Evolutionary conservation across 2,113 vertebrate genomes (phyloP).

Genomic region (Fregetta grallaria): DNA sequence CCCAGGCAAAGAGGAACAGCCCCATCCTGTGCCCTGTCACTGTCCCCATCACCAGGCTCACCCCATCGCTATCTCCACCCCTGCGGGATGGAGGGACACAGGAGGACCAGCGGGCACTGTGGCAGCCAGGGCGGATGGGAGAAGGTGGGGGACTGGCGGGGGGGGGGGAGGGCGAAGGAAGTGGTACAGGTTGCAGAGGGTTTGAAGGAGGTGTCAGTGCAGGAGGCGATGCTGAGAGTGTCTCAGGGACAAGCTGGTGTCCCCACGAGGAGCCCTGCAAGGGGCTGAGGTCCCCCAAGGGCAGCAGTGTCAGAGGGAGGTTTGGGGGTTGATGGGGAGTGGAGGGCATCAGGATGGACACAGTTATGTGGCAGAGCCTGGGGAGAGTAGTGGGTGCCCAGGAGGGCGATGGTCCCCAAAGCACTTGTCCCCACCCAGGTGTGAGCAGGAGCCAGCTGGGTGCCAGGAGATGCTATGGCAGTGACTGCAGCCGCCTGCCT

Average conservation of each 20-base stretch:
- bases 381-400: neutral
- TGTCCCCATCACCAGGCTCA: neutral
- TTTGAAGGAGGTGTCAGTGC: neutral
- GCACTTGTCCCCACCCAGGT: neutral
- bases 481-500: neutral
- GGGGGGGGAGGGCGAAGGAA: neutral
- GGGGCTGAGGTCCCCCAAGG: neutral
- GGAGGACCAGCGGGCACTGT: accelerated
- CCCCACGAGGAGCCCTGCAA: neutral
- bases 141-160: no score
- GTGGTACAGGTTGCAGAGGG: conserved; percentile 1
- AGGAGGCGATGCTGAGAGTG: neutral
- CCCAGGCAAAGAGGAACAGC: neutral
- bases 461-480: neutral
- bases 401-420: neutral
- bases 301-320: neutral
- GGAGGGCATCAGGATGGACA: neutral
- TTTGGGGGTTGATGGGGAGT: neutral
- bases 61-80: neutral
- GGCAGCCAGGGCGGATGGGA: neutral
- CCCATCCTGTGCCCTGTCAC: neutral
- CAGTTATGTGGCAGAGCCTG: neutral
- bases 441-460: neutral
- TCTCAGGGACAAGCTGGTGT: accelerated
- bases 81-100: neutral